Percentiles rank a stretch among this genome's conserved stretches.
phyloP scores from a whole-genome alignment of 2,888 invertebrate species.

The Cynaeus angustus region DNA sequence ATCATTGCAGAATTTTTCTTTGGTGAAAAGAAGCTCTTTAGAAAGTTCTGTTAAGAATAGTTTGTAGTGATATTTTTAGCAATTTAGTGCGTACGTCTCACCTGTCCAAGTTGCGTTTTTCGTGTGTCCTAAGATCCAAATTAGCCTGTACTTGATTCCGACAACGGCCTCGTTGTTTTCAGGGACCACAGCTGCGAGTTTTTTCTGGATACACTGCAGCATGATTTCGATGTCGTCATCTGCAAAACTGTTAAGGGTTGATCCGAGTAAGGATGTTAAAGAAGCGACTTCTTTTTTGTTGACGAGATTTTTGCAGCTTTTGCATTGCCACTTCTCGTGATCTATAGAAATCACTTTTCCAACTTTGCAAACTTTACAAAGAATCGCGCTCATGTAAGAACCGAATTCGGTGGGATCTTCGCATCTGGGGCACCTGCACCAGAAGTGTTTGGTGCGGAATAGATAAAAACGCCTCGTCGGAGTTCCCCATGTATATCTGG shows the following conservation, averaged over 20 bases:
- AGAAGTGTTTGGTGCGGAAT: conserved; percentile 79
- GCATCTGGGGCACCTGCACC: conserved; percentile 80
- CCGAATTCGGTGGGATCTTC: conserved; percentile 80
- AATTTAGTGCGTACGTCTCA: conserved; percentile 66
- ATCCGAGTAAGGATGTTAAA: conserved; percentile 74
- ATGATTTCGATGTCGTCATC: conserved; percentile 74
- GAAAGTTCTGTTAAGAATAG: conserved; percentile 74
- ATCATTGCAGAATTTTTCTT: conserved; percentile 77
- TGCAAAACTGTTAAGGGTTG: conserved; percentile 73
- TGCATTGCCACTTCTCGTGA: conserved; percentile 77
- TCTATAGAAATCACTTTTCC: conserved; percentile 76
- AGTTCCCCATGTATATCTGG: conserved; percentile 81
- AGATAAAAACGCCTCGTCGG: conserved; percentile 77
- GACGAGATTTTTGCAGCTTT: conserved; percentile 73
- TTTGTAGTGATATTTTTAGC: conserved; percentile 7
- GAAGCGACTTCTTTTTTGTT: conserved; percentile 73
- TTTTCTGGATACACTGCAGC: conserved; percentile 74
- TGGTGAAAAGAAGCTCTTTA: conserved; percentile 74
- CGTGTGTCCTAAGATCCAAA: conserved; percentile 77
- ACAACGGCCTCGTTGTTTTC: conserved; percentile 77
- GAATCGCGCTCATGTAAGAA: conserved; percentile 64
- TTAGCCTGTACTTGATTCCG: conserved; percentile 77
- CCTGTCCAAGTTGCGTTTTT: conserved; percentile 76
- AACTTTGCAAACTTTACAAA: conserved; percentile 68
- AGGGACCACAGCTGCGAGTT: conserved; percentile 75